A percentile compares a stretch with the other conserved stretches of the same genome.
These are phyloP conservation scores for Meda fulgida DNA, from an alignment of 2,797 vertebrate species.

Conservation along the genomic window DNA sequence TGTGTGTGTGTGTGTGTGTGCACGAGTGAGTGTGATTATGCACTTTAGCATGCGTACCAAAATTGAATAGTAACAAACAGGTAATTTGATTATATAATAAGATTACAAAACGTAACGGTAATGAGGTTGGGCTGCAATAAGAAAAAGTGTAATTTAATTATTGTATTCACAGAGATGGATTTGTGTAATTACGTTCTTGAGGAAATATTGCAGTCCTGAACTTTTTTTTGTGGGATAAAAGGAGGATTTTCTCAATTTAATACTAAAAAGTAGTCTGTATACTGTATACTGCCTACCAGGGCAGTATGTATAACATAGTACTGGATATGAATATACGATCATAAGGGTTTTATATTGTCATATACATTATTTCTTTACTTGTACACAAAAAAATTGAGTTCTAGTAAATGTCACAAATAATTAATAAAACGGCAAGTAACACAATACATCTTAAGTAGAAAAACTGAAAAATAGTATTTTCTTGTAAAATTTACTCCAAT, in stretches of 20 bases:
- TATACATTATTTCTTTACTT: no score
- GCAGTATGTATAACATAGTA: not conserved
- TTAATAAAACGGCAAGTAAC: not conserved
- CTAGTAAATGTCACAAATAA: no score
- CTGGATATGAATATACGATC: no score
- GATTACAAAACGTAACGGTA: constrained; percentile 15
- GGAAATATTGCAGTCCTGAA: constrained; percentile 23
- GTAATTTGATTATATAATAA: constrained; percentile 29
- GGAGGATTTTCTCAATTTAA: not conserved
- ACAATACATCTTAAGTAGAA: not conserved
- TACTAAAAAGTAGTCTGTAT: not conserved
- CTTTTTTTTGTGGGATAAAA: not conserved
- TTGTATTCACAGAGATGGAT: constrained; percentile 19
- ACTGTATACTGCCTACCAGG: not conserved
- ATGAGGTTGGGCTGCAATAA: constrained; percentile 21
- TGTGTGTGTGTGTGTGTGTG: constrained; percentile 3
- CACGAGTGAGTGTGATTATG: not conserved
- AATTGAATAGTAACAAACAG: constrained; percentile 27
- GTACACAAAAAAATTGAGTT: no score
- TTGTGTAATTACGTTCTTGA: constrained; percentile 15
- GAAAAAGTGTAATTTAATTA: constrained; percentile 5
- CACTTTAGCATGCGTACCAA: constrained; percentile 21
- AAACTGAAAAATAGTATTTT: not conserved
- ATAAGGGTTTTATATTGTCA: no score
- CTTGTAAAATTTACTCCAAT: not conserved